Base-by-base conservation (phyloP, 2,888 invertebrate species). In the Doris montereyensis region DNA sequence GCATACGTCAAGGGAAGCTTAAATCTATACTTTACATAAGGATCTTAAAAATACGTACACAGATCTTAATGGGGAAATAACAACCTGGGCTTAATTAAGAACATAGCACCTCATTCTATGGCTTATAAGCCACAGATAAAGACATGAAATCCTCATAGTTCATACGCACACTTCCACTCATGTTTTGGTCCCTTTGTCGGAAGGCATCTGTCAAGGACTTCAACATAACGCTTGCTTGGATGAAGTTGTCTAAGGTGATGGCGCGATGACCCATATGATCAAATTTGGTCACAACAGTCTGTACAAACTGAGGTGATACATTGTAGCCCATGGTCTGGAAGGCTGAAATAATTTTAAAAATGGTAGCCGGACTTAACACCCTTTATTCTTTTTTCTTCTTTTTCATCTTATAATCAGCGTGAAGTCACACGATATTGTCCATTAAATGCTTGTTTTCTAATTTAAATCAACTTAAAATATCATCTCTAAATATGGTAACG, bases 91-190 rank as follows among this genome's bases (percentile, higher is more conserved):
- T n/a, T n/a, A n/a, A n/a, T n/a, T n/a, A n/a, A n/a, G n/a, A n/a
- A n/a, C n/a, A n/a, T n/a, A n/a, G n/a, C n/a, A n/a, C n/a, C n/a
- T n/a, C n/a, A n/a, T n/a, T n/a, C n/a, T n/a, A n/a, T n/a, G n/a
- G n/a, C n/a, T n/a, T n/a, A n/a, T n/a, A n/a, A n/a, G n/a, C n/a
- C n/a, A n/a, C n/a, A n/a, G n/a, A n/a, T 85, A 97, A 94, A 81
- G 94, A 94, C 70, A 98, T 93, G 88, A 97, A 98, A 89, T 98
- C 97, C 93, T 98, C 98, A 89, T 97, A 98, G 32, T 93, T 94
- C 88, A 97, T 95, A 1, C 95, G 95, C 76, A 98, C 96, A 5
- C 94, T 93, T 52, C 97, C 98, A 86, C 94, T 95, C 91, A 95
- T 94, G 85, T 95, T 94, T 0, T 94, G 93, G 90, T 98, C 97